Evolutionary conservation across 1,140 invertebrate genomes (phyloP).

Genomic region (Sarcophaga bullata): DNA sequence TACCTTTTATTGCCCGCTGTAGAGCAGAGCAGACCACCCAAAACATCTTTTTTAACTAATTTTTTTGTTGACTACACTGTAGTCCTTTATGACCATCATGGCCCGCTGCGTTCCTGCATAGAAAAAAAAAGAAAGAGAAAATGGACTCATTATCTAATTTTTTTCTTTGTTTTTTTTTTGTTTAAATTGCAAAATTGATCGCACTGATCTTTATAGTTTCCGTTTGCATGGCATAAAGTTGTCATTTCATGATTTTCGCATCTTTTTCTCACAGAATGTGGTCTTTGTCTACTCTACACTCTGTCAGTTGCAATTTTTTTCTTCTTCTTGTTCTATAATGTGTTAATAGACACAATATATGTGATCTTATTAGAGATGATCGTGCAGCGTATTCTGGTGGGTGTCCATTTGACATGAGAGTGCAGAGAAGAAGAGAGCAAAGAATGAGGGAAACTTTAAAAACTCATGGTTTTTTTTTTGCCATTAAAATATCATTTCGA

Average conservation of each 20-base stretch:
- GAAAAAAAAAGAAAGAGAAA: not conserved
- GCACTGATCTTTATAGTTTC: not conserved
- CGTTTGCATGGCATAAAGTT: not conserved
- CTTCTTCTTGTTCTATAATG: conserved; percentile 11
- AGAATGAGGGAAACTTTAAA: too few species aligned
- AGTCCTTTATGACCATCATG: not conserved
- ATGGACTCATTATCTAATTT: conserved; percentile 36
- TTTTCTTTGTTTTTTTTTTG: conserved; percentile 23
- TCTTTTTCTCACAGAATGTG: conserved; percentile 30
- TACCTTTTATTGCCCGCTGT: not conserved
- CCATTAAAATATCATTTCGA: too few species aligned
- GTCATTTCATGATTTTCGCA: conserved; percentile 6
- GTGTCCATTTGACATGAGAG: too few species aligned
- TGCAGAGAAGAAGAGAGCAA: too few species aligned
- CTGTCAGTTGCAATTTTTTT: not conserved
- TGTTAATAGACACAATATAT: conserved; percentile 35
- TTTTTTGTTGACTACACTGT: not conserved
- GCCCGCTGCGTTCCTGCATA: not conserved
- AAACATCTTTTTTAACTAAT: conserved; percentile 6
- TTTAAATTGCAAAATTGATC: conserved; percentile 29
- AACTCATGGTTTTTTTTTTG: too few species aligned
- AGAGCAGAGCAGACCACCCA: not conserved
- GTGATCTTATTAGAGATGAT: conserved; percentile 32
- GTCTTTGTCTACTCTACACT: not conserved
- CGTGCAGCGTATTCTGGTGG: too few species aligned